A percentile compares a stretch with the other conserved stretches of the same genome.
Conservation (phyloP, 2,113 vertebrate species). For the Megalops atlanticus region DNA sequence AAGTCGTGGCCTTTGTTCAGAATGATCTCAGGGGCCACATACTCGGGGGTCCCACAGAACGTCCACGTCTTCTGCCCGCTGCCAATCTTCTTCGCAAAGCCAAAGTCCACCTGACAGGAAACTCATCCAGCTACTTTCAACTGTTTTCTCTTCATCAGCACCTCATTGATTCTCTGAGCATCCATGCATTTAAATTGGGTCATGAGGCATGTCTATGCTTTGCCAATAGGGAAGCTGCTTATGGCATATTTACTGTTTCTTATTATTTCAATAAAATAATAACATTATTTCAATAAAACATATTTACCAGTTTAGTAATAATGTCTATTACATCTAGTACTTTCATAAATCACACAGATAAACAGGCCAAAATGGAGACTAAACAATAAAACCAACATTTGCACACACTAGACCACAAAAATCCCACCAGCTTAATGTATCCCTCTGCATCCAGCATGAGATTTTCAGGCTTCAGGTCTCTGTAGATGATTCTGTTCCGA, state of each 20-base stretch:
- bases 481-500: slow-evolving; percentile 84
- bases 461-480: slow-evolving; percentile 93
- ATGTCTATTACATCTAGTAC: too few species aligned
- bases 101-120: slow-evolving; percentile 85
- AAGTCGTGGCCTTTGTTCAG: slow-evolving; percentile 92
- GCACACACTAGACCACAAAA: not conserved
- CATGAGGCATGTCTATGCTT: too few species aligned
- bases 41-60: slow-evolving; percentile 92
- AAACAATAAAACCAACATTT: not conserved
- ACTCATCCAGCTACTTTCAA: not conserved
- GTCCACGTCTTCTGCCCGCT: slow-evolving; percentile 94
- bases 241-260: too few species aligned
- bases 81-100: slow-evolving; percentile 90
- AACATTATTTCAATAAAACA: too few species aligned
- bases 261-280: too few species aligned
- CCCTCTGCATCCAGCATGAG: slow-evolving; percentile 88
- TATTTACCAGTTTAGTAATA: too few species aligned
- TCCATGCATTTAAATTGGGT: not conserved
- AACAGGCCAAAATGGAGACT: not conserved
- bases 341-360: too few species aligned
- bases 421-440: slow-evolving; percentile 87
- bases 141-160: not conserved
- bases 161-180: not conserved
- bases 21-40: slow-evolving; percentile 92
- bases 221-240: too few species aligned